Base-by-base conservation (phyloP, 2,888 invertebrate species). In the Byasa hedistus region DNA sequence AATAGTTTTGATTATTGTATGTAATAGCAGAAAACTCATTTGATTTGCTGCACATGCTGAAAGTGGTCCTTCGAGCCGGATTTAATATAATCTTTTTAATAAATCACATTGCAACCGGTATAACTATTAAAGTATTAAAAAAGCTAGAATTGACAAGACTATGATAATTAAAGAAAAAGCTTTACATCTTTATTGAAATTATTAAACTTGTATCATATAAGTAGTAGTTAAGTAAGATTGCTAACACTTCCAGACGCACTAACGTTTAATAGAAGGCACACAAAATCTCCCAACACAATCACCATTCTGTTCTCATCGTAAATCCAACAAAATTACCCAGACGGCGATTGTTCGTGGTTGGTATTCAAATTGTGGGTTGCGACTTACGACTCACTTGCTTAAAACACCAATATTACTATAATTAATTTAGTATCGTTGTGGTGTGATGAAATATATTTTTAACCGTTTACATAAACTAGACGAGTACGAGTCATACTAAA, bases 221-320 rank as follows among this genome's bases (percentile, higher is more conserved):
- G 39, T 39, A 5, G 39, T 39, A 39, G 39, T 2, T n/a, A n/a
- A 48, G 0, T n/a, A 0, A 48, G 19, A 48, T 48, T n/a, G 36
- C 54, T 27, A 54, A 61, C 17, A 21, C 21, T 32, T 52, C 5
- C 21, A 19, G 36, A 22, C 17, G 17, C 10, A 36, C n/a, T 54
- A 22, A 52, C 17, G 17, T 61, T 22, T 48, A 48, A 59, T 61
- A 5, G 32, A 27, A 21, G n/a, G 52, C 52, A 52, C 36, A 54
- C 32, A 54, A 54, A 61, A 60, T 60, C 51, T 12, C 21, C 24
- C 24, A n/a, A 36, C 52, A 52, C 52, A 60, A 51, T 58, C 39
- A 44, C n/a, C 39, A 57, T 58, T 32, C 51, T 60, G 24, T 27
- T 60, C 60, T 32, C 60, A 60, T 52, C 27, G 51, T 60, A 51